Base-by-base conservation (phyloP, 1,140 invertebrate species). In the Nebria ingens region DNA sequence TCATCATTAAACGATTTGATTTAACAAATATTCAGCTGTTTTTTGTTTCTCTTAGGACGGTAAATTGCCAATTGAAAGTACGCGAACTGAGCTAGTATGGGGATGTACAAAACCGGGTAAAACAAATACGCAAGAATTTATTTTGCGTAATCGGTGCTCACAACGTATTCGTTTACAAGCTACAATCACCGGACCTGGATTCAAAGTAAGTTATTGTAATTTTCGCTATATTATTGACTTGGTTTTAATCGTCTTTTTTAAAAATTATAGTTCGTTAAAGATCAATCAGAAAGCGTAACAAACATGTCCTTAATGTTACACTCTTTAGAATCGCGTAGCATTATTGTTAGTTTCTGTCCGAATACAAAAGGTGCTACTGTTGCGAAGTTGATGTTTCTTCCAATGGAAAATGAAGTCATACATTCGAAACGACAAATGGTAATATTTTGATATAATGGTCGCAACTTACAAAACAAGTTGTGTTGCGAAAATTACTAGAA, bases 81-180 rank as follows among this genome's bases (percentile, higher is more conserved):
- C 73, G 12, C 71, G 74, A 21, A 67, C 65, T 53, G 69, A 76
- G 57, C 56, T 79, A 4, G 68, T 75, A 45, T 79, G 77, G 77
- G 75, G 71, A 19, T 77, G 73, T 51, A 56, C 77, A 17, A 73
- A 71, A 63, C 60, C 65, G 15, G 74, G 73, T 21, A 75, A 72
- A 60, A 68, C 61, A 13, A 72, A 73, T 34, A 68, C 61, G 0
- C 74, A 76, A 57, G 68, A 75, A 56, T 72, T 78, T 56, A 69
- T 70, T 2, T 68, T 79, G 56, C 66, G 74, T 19, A 78, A 78
- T 57, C 75, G 65, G 20, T 74, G 75, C 19, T 65, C 68, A 15
- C 72, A 72, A 52, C 74, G 72, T 57, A 64, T 78, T 12, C 71
- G 73, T 58, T 64, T 78, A 25, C 64, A 74, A 56, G 69, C 66